Evolutionary conservation across 2,888 invertebrate genomes (phyloP).

Genomic region (Nymphalis urticae): DNA sequence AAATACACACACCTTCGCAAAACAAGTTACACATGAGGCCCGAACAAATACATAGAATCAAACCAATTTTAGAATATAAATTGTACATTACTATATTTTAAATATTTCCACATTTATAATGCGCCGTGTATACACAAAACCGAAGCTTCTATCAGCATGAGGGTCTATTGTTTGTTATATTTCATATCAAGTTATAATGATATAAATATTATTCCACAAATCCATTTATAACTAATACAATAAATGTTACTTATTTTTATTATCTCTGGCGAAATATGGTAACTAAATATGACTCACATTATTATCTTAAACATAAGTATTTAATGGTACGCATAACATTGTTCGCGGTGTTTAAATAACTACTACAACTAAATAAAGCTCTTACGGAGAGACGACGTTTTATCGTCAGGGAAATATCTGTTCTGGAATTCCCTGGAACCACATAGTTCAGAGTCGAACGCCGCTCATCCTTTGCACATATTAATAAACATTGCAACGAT

Average conservation of each 20-base stretch:
- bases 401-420: slow-evolving; percentile 17
- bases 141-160: neutral
- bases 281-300: slow-evolving; percentile 10
- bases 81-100: too few species aligned
- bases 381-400: slow-evolving; percentile 37
- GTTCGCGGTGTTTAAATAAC: slow-evolving; percentile 30
- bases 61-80: too few species aligned
- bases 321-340: slow-evolving; percentile 7
- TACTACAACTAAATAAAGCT: slow-evolving; percentile 40
- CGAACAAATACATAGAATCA: too few species aligned
- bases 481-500: slow-evolving; percentile 6
- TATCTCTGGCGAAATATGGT: slow-evolving; percentile 16
- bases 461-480: slow-evolving; percentile 3
- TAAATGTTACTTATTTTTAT: neutral
- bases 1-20: too few species aligned
- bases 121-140: neutral
- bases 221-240: neutral
- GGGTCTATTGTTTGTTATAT: neutral
- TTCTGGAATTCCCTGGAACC: slow-evolving; percentile 8
- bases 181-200: neutral
- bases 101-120: too few species aligned
- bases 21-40: too few species aligned
- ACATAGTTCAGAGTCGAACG: slow-evolving; percentile 10
- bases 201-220: slow-evolving; percentile 4
- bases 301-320: neutral